Base-by-base conservation (phyloP, 2,797 vertebrate species). In the Pipistrellus pipistrellus region DNA sequence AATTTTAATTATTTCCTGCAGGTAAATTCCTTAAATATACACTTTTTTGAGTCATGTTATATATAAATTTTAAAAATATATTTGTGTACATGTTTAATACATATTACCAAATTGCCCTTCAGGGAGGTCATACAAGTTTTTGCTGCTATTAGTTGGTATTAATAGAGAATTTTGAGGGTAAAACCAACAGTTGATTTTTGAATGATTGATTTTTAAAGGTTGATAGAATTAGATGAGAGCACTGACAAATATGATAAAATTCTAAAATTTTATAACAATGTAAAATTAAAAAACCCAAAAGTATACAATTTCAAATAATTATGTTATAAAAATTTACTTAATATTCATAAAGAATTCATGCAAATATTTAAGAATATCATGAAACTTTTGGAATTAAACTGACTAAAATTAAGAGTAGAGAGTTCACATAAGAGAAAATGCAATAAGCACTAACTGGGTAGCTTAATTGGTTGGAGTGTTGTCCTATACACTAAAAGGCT, bases 271-370 rank as follows among this genome's bases (percentile, higher is more conserved):
- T 48, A 27, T 78, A 57, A 46, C 2, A 89, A 68, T 21, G 4
- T 76, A 93, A 94, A 86, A 72, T 48, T 51, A 32, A 32, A 85
- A 62, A 4, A 6, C 5, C 44, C 6, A 4, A 30, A 86, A 32
- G 51, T 77, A 51, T 1, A 85, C 13, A 10, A 71, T 94, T 95
- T 91, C 66, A 93, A 95, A 88, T 23, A 86, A 82, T 48, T 69
- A 41, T 84, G 6, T 51, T 69, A 55, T 23, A 69, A 93, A 82
- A 21, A 53, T 85, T 51, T 87, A 73, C 21, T 78, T 89, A 62
- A 14, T 86, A 81, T 44, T 90, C 88, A n/a, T 21, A 90, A 88
- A 85, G 48, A 88, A 88, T 92, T 72, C 71, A 95, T 73, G 8
- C 3, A 73, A 62, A 44, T 93, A 38, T 93, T 90, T 88, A 92